Evolutionary conservation across 2,113 vertebrate species (phyloP), one percentile per base, ranked within the genome.

Genomic region (Spheniscus mendiculus): DNA sequence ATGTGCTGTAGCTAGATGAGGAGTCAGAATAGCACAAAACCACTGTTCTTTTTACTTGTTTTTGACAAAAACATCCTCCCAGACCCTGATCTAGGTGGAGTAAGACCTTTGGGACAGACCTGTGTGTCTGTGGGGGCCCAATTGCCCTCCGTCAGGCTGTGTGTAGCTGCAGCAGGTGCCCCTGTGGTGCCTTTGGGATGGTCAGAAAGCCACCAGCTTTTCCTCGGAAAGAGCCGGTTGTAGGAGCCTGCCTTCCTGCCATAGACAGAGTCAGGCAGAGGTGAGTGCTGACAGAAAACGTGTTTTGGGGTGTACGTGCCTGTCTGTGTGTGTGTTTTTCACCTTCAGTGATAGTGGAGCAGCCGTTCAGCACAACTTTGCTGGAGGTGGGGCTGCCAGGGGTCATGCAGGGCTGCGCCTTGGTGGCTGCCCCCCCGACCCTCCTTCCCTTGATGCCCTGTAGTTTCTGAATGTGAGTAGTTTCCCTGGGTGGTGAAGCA

Each of bases 371-470:
- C 15, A 65, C 38, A 61, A 0, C 36, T 52, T 72, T 21, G 44
- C 34, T 3, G 5, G 32, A 81, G 55, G 11, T 1, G 13, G 15
- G 29, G 59, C 61, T 90, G 45, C 29, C 25, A n/a, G 52, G 49
- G 34, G 6, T 52, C 62, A n/a, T 14, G 5, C 27, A 29, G 53
- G 34, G 55, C 38, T 89, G 44, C 0, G 0, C 59, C 30, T 87
- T 42, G 16, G 22, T 65, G 27, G 11, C 69, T 79, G 50, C 5
- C 4, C 42, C 49, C 30, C 49, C 5, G 4, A 2, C 32, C 7
- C 7, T 36, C 34, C 27, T 82, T 47, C 29, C 12, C 16, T 77
- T 76, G 42, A 40, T 52, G 15, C 30, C 11, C 5, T 67, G 10
- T 63, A 42, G 34, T 50, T 95, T 58, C 49, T 73, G 49, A 15